A percentile compares a stretch with the other conserved stretches of the same genome.
Evolutionary conservation across 2,797 vertebrate species (phyloP).

Genomic region (Anisognathus igniventris): DNA sequence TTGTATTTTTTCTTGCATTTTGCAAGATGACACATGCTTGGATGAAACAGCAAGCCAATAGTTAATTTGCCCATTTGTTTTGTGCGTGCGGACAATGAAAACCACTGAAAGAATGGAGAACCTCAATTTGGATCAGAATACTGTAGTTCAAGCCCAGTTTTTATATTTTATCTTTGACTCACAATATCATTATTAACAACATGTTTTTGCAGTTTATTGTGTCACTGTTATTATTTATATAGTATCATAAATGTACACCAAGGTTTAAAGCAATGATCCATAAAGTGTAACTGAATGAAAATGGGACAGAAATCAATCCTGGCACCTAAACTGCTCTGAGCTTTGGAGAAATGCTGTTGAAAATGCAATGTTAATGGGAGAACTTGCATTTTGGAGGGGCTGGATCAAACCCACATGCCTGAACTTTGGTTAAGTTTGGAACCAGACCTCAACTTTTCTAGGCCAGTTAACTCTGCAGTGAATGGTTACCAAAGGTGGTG

Average conservation of each 20-base stretch:
- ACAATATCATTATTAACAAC: not conserved
- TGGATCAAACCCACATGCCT: not conserved
- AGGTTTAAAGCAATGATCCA: not conserved
- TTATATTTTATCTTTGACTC: slow-evolving; percentile 32
- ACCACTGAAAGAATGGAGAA: not conserved
- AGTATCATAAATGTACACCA: not conserved
- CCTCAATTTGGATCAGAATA: not conserved
- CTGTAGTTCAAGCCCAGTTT: not conserved
- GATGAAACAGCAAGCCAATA: not conserved
- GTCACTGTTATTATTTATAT: not conserved
- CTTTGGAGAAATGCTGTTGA: not conserved
- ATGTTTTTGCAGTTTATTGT: not conserved
- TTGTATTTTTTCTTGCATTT: not conserved
- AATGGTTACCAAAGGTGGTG: not conserved
- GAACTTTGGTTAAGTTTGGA: not conserved
- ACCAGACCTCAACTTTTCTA: not conserved
- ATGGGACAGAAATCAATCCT: not conserved
- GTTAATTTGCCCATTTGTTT: not conserved
- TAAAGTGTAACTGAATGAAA: not conserved
- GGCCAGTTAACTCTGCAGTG: not conserved
- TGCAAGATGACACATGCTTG: not conserved
- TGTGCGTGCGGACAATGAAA: not conserved
- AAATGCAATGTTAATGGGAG: not conserved
- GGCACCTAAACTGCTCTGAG: not conserved
- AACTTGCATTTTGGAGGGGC: not conserved